Conservation (phyloP, 2,113 vertebrate species). For the Clupea harengus region DNA sequence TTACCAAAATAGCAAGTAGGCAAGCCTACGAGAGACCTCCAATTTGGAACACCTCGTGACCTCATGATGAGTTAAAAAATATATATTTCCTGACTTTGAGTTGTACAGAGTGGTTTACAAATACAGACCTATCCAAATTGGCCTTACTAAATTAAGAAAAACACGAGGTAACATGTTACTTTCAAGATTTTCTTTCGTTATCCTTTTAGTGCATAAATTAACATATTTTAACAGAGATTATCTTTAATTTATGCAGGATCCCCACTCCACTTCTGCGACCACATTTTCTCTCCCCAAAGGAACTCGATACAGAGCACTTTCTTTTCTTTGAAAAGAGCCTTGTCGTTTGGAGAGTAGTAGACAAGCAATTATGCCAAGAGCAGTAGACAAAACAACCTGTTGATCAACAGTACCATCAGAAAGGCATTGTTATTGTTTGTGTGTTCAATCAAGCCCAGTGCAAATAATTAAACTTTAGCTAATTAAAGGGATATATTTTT, state of each 20-base stretch:
- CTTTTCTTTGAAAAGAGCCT: slow-evolving; percentile 11
- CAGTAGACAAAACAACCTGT: slow-evolving; percentile 13
- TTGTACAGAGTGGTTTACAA: background rate
- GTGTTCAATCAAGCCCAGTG: background rate
- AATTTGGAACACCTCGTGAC: background rate
- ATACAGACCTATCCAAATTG: background rate
- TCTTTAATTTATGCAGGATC: slow-evolving; percentile 59
- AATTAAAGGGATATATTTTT: background rate
- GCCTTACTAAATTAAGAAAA: background rate
- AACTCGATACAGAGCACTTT: slow-evolving; percentile 59
- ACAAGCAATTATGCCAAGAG: slow-evolving; percentile 6
- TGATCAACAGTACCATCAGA: background rate
- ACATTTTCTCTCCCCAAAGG: slow-evolving; percentile 47
- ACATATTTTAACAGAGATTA: slow-evolving; percentile 68
- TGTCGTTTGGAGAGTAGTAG: background rate
- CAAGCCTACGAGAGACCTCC: background rate
- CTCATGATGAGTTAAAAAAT: background rate
- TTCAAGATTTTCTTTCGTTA: slow-evolving; percentile 47
- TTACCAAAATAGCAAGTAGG: background rate
- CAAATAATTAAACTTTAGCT: background rate
- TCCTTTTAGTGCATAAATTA: slow-evolving; percentile 64
- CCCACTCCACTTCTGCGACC: slow-evolving; percentile 64
- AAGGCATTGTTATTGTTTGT: background rate
- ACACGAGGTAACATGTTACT: slow-evolving; percentile 49
- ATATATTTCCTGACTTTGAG: background rate